A percentile compares a stretch with the other conserved stretches of the same genome.
These are phyloP conservation scores for Rhimphoctona megacephalus DNA, from an alignment of 2,888 invertebrate species.

Conservation along the genomic window DNA sequence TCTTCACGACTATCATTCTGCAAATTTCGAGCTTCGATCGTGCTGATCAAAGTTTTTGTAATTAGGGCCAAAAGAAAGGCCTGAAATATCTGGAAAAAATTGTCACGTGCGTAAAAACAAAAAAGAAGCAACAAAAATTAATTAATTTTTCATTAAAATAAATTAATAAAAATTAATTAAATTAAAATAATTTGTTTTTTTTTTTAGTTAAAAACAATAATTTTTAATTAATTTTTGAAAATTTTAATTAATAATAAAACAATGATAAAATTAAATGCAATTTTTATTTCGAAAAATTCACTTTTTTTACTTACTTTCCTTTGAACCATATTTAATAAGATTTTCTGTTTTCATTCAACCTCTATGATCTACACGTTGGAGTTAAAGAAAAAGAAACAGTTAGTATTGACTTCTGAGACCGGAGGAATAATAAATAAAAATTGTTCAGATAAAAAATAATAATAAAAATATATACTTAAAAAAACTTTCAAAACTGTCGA, in stretches of 20 bases:
- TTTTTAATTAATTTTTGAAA: too few species aligned
- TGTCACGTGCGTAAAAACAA: background rate
- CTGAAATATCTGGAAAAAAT: conserved; percentile 20
- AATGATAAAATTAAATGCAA: background rate
- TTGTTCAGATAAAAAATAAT: background rate
- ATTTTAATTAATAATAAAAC: background rate
- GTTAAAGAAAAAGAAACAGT: background rate
- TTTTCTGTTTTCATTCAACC: background rate
- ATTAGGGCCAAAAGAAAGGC: background rate
- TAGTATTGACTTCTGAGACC: background rate
- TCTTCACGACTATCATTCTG: conserved; percentile 61
- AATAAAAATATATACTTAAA: background rate
- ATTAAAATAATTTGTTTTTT: background rate
- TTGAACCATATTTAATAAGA: conserved; percentile 16
- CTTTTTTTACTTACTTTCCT: conserved; percentile 54
- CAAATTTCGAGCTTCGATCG: conserved; percentile 56
- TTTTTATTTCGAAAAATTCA: background rate
- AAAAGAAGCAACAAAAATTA: conserved; percentile 14
- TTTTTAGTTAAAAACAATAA: background rate
- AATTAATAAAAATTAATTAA: too few species aligned
- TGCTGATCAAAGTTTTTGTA: conserved; percentile 11
- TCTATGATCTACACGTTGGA: background rate
- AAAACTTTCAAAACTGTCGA: background rate
- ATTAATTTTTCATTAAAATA: background rate
- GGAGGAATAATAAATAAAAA: background rate